These are phyloP conservation scores for Formica exsecta DNA, from an alignment of 1,140 invertebrate species.

Conservation along the genomic window DNA sequence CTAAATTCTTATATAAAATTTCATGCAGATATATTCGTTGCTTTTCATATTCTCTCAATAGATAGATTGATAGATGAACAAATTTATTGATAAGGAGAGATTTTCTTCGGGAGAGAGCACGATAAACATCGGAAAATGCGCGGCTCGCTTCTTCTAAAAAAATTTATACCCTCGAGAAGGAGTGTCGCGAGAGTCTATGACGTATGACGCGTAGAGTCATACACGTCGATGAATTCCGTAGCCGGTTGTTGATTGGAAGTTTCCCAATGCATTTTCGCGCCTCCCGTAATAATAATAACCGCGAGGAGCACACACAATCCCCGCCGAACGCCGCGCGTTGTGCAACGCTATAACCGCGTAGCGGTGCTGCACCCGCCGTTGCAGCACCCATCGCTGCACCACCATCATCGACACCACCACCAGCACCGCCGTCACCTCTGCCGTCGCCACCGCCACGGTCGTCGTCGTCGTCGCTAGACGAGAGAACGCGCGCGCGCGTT, in stretches of 20 bases:
- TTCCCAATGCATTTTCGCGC: conserved; percentile 68
- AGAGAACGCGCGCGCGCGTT: conserved; percentile 12
- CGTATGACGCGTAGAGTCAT: not conserved
- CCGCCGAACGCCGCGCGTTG: conserved; percentile 59
- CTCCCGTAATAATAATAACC: conserved; percentile 65
- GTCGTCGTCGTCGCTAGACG: conserved; percentile 28
- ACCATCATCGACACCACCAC: conserved; percentile 18
- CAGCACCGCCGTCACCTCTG: not conserved
- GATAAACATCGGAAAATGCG: not conserved
- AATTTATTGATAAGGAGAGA: not conserved
- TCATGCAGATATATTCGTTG: not conserved
- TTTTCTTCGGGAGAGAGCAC: not conserved
- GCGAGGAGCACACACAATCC: conserved; percentile 64
- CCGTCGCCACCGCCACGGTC: not conserved
- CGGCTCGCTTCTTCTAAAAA: not conserved
- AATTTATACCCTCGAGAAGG: not conserved
- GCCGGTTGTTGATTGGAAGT: conserved; percentile 33
- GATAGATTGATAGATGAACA: not conserved
- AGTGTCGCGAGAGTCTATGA: not conserved
- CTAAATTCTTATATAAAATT: not conserved
- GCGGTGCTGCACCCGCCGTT: conserved; percentile 45
- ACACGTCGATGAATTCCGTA: not conserved
- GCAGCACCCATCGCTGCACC: conserved; percentile 33
- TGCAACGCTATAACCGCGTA: conserved; percentile 66
- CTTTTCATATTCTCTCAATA: not conserved